phyloP scores from a whole-genome alignment of 1,140 invertebrate species.

The Polypedilum pembai region DNA sequence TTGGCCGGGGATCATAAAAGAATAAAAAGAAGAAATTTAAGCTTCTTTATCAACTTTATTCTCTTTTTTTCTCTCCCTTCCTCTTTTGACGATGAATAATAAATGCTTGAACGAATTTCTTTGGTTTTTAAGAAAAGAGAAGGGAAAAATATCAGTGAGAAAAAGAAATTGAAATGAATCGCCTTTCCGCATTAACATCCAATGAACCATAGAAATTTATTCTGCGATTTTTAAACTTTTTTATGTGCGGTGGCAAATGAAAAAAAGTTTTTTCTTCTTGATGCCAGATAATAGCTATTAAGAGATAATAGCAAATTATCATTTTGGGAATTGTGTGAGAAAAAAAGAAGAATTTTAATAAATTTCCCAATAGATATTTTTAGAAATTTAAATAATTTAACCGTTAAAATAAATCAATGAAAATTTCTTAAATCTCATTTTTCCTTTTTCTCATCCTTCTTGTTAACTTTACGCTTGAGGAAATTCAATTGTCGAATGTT shows the following conservation, averaged over 20 bases:
- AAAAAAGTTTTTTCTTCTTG: background rate
- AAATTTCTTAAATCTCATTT: background rate
- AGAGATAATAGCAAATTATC: too few species aligned
- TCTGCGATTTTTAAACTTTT: conserved; percentile 16
- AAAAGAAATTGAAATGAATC: conserved; percentile 14
- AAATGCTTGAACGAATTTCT: background rate
- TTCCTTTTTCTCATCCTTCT: background rate
- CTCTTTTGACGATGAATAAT: background rate
- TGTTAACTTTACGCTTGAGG: background rate
- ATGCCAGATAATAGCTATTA: too few species aligned
- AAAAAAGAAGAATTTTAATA: too few species aligned
- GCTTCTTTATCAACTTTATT: conserved; percentile 25
- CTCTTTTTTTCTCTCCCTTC: background rate
- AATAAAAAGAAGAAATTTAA: too few species aligned
- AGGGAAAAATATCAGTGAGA: background rate
- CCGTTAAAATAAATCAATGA: too few species aligned
- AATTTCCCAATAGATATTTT: too few species aligned
- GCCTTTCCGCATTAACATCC: conserved; percentile 21
- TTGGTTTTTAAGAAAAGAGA: background rate
- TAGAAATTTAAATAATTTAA: too few species aligned
- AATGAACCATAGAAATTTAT: conserved; percentile 19
- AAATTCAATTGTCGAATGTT: conserved; percentile 8
- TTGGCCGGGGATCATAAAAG: conserved; percentile 24
- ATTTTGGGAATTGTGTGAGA: too few species aligned
- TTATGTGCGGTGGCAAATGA: background rate